phyloP scores from a whole-genome alignment of 1,140 invertebrate species.

The Arctopsyche grandis region DNA sequence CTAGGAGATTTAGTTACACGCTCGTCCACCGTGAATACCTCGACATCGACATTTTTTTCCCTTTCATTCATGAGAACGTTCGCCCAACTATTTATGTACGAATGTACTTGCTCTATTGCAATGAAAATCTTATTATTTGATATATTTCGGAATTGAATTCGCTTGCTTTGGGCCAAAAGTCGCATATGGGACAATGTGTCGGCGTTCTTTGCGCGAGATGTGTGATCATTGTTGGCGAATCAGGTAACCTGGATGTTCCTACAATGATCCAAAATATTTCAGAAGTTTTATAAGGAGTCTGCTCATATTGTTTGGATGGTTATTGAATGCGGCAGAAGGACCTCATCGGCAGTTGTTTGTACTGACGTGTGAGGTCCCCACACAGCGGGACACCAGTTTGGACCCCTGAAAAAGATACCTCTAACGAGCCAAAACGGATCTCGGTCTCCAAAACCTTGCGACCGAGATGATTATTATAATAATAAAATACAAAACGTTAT shows the following conservation, averaged over 20 bases:
- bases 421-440: slow-evolving; percentile 20
- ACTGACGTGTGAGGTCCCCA: slow-evolving; percentile 49
- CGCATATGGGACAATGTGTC: not conserved
- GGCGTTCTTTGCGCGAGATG: slow-evolving; percentile 30
- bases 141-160: too few species aligned
- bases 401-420: slow-evolving; percentile 39
- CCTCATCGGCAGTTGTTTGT: slow-evolving; percentile 43
- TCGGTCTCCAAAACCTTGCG: slow-evolving; percentile 9
- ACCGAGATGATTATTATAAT: not conserved
- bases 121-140: too few species aligned
- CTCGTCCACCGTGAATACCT: not conserved
- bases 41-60: not conserved
- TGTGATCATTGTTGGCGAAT: slow-evolving; percentile 28
- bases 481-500: slow-evolving; percentile 26
- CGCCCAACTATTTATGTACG: too few species aligned
- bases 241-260: slow-evolving; percentile 28
- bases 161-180: too few species aligned
- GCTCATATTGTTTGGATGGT: not conserved
- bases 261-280: slow-evolving; percentile 35
- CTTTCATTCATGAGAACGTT: too few species aligned
- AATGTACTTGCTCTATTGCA: too few species aligned
- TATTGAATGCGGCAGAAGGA: slow-evolving; percentile 23
- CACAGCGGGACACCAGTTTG: slow-evolving; percentile 34
- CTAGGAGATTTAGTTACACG: slow-evolving; percentile 33
- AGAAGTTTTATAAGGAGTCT: not conserved